A percentile compares a stretch with the other conserved stretches of the same genome.
Evolutionary conservation across 1,140 invertebrate species (phyloP).

Genomic region (Meloidogyne floridensis): DNA sequence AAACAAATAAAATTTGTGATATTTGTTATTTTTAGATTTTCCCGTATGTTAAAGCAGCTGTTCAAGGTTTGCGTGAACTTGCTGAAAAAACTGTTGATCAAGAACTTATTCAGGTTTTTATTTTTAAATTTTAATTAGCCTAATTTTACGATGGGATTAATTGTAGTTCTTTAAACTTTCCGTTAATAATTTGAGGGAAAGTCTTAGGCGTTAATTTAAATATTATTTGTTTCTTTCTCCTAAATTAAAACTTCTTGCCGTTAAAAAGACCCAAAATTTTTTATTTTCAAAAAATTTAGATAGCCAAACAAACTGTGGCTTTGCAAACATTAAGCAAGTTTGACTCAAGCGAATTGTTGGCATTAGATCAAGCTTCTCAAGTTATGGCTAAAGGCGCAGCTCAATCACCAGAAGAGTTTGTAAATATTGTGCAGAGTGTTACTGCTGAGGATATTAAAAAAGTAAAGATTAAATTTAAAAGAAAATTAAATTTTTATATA

Average conservation of each 20-base stretch:
- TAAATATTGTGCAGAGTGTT: conserved; percentile 47
- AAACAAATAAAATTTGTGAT: no score
- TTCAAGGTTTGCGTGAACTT: conserved; percentile 46
- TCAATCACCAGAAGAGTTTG: conserved; percentile 50
- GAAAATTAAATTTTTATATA: conserved; percentile 9
- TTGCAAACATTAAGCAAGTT: conserved; percentile 44
- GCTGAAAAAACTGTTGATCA: conserved; percentile 18
- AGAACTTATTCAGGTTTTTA: conserved; percentile 22
- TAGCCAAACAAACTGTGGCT: conserved; percentile 19
- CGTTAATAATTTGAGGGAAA: no score
- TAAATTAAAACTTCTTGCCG: no score
- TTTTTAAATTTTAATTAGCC: not conserved
- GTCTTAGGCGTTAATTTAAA: no score
- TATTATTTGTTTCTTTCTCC: no score
- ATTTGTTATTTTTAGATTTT: conserved; percentile 23
- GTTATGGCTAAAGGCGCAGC: conserved; percentile 48
- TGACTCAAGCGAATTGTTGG: conserved; percentile 43
- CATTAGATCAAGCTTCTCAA: conserved; percentile 54
- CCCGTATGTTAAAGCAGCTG: conserved; percentile 48
- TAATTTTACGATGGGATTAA: no score
- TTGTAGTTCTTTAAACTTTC: no score
- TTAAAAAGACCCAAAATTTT: not conserved
- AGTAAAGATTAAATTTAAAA: conserved; percentile 29
- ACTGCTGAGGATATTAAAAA: conserved; percentile 58
- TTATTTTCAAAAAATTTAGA: not conserved